phyloP scores from a whole-genome alignment of 2,113 vertebrate genomes.

The Poeciliopsis occidentalis region DNA sequence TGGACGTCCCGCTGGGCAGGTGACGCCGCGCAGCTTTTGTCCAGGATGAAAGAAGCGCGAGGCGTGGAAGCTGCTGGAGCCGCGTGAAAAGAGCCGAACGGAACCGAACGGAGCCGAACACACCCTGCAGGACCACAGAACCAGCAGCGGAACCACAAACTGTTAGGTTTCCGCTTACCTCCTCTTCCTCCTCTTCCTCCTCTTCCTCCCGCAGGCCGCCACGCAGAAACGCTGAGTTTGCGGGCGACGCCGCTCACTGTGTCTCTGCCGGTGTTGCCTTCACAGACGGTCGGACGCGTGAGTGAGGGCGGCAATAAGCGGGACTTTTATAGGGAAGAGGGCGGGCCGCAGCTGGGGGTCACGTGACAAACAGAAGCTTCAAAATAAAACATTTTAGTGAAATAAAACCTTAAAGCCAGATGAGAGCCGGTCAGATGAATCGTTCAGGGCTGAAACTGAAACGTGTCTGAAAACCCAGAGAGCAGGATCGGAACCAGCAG shows the following conservation, averaged over 20 bases:
- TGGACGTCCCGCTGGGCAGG: slow-evolving; percentile 35
- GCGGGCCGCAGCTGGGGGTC: slow-evolving; percentile 22
- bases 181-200: slow-evolving; percentile 35
- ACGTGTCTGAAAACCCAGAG: too few species aligned
- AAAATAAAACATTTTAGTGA: background rate
- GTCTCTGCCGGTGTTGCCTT: slow-evolving; percentile 47
- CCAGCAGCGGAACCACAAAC: background rate
- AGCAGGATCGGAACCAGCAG: too few species aligned
- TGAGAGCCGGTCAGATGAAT: too few species aligned
- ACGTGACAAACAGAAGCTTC: background rate
- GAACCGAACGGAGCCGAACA: too few species aligned
- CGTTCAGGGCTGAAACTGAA: too few species aligned
- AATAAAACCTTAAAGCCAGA: background rate
- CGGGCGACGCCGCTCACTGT: background rate
- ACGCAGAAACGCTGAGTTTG: background rate
- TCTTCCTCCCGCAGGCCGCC: slow-evolving; percentile 23
- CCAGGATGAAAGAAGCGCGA: slow-evolving; percentile 37
- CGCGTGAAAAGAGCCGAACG: background rate
- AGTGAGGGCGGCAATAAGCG: background rate
- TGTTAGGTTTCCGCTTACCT: background rate
- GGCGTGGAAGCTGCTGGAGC: slow-evolving; percentile 62
- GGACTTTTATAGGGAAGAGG: background rate
- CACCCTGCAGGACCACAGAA: background rate
- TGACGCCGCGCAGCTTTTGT: slow-evolving; percentile 52
- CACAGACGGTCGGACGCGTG: slow-evolving; percentile 32